Evolutionary conservation across 2,113 vertebrate species (phyloP), one percentile per base, ranked within the genome.

Genomic region (Triplophysa tibetana): DNA sequence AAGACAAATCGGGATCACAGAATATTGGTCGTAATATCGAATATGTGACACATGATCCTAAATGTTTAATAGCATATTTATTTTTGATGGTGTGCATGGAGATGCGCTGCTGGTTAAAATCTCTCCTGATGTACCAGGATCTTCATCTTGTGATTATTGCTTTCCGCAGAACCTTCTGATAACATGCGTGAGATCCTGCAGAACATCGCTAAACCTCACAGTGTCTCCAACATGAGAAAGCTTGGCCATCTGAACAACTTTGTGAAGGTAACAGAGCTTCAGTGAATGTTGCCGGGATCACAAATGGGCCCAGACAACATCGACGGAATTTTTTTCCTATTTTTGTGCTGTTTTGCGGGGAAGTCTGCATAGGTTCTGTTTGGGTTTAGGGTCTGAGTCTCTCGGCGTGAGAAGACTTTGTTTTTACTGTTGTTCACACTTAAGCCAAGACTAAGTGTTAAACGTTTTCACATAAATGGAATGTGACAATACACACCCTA

Each of bases 191-290:
- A 96, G 80, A 96, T 96, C 86, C 94, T 96, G 41, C 95, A 96
- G 85, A 95, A 96, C 91, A 92, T 95, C 86, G 90, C 93, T 81
- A 95, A 93, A 85, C 90, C 94, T 38, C 94, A 95, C 87, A 95
- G 95, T 0, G 94, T 96, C 33, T 95, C 94, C 86, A 95, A 95
- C 91, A 95, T 95, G 94, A 92, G 94, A 87, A 96, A 96, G 80
- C 83, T 96, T 29, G 95, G 94, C 85, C 95, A 96, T 82, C 89
- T 96, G 87, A 96, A 96, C 93, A 96, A 96, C 88, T 95, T 96
- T 87, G 94, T 95, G 66, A 96, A 96, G 94, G 95, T 96, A 91
- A 26, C 45, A 1, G 3, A 75, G 3, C 72, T 45, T 61, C 43
- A 1, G 11, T 48, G 24, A 45, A 62, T 75, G 33, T 52, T 56